phyloP scores from a whole-genome alignment of 2,888 invertebrate genomes.

The Drepana falcataria region DNA sequence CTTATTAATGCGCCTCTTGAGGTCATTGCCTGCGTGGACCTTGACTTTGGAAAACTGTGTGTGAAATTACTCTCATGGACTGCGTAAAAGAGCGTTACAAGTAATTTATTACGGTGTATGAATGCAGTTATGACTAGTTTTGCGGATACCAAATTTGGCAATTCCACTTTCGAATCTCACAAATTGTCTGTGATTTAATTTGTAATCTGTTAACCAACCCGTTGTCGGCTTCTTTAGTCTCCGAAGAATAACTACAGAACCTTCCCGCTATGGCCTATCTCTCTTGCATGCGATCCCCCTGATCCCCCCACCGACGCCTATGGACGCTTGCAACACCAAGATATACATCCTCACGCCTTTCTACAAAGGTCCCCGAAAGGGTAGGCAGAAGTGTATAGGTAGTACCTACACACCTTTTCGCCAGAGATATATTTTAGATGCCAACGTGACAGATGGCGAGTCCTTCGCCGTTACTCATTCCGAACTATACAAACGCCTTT shows the following conservation, averaged over 20 bases:
- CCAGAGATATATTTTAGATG: no score
- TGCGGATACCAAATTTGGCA: neutral
- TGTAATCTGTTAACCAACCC: neutral
- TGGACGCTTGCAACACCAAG: no score
- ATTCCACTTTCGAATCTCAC: neutral
- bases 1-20: constrained; percentile 26
- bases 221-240: neutral
- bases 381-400: no score
- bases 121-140: neutral
- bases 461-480: no score
- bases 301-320: no score
- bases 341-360: no score
- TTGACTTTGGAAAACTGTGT: neutral
- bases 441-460: no score
- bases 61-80: neutral
- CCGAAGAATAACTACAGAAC: neutral
- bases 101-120: neutral
- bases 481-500: no score
- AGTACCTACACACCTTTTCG: no score
- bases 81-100: neutral
- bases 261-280: no score
- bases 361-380: no score
- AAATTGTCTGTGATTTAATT: neutral
- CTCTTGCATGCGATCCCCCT: no score
- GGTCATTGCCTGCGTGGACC: constrained; percentile 9